Conservation (phyloP, 2,888 invertebrate genomes). For the Tetranychus truncatus region DNA sequence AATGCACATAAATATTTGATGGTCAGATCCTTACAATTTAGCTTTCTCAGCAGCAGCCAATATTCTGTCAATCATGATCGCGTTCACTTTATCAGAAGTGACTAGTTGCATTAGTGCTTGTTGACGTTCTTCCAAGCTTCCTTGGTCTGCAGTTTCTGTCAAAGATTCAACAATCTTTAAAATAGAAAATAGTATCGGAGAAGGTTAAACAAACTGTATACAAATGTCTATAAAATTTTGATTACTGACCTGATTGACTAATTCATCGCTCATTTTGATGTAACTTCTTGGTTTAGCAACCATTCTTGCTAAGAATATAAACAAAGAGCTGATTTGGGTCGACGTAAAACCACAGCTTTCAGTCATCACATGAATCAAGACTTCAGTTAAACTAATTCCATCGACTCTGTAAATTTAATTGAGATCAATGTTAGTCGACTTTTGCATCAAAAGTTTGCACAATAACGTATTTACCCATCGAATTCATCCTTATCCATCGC, state of each 20-base stretch:
- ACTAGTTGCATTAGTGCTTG: slow-evolving; percentile 52
- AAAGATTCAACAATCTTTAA: slow-evolving; percentile 39
- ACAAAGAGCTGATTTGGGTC: slow-evolving; percentile 44
- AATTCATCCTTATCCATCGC: slow-evolving; percentile 59
- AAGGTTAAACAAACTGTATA: not conserved
- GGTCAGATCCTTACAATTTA: slow-evolving; percentile 39
- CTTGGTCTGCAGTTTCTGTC: slow-evolving; percentile 32
- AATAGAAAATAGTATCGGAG: not conserved
- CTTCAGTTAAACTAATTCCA: slow-evolving; percentile 52
- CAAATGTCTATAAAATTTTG: slow-evolving; percentile 4
- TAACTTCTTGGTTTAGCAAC: slow-evolving; percentile 39
- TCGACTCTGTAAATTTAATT: slow-evolving; percentile 28
- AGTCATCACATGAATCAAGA: slow-evolving; percentile 53
- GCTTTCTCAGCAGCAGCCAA: slow-evolving; percentile 45
- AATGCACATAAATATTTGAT: slow-evolving; percentile 7
- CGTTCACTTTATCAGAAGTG: slow-evolving; percentile 40
- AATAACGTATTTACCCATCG: not conserved
- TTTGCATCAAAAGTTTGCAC: not conserved
- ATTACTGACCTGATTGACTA: slow-evolving; percentile 41
- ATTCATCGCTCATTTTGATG: slow-evolving; percentile 36
- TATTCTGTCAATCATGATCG: slow-evolving; percentile 39
- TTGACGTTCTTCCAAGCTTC: slow-evolving; percentile 44
- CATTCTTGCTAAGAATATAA: slow-evolving; percentile 48
- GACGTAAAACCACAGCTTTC: slow-evolving; percentile 44
- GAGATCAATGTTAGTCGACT: slow-evolving; percentile 2